These are phyloP conservation scores for Euura lappo DNA, from an alignment of 1,140 invertebrate genomes.

Conservation along the genomic window DNA sequence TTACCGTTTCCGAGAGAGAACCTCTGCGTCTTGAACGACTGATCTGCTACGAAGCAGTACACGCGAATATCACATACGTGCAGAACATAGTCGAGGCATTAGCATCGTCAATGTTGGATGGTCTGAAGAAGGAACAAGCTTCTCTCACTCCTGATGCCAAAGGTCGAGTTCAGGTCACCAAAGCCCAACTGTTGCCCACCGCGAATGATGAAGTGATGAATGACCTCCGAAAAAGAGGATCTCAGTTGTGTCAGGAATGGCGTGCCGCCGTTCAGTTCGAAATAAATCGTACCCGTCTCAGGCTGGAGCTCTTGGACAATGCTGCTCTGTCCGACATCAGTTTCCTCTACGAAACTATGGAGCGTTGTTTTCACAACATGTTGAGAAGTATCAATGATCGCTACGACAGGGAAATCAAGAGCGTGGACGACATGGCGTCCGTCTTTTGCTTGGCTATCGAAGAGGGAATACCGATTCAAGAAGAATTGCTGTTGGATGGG, in stretches of 20 bases:
- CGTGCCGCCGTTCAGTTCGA: constrained; percentile 61
- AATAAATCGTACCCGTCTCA: constrained; percentile 54
- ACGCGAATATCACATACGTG: constrained; percentile 22
- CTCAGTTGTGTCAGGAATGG: constrained; percentile 56
- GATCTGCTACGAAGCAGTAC: constrained; percentile 18
- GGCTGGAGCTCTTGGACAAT: constrained; percentile 53
- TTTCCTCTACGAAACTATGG: constrained; percentile 53
- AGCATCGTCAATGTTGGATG: background rate
- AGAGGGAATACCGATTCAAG: constrained; percentile 53
- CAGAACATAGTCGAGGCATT: constrained; percentile 23
- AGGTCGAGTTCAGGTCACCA: background rate
- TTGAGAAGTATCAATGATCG: constrained; percentile 17
- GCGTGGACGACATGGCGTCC: constrained; percentile 61
- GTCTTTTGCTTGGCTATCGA: constrained; percentile 65
- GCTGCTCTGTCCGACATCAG: constrained; percentile 55
- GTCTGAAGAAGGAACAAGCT: constrained; percentile 24
- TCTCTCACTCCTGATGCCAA: background rate
- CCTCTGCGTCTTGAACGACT: background rate
- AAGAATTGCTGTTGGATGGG: constrained; percentile 56
- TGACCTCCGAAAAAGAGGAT: background rate
- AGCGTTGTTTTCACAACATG: constrained; percentile 25
- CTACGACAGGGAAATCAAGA: constrained; percentile 63
- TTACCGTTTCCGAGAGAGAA: constrained; percentile 1
- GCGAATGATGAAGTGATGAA: background rate
- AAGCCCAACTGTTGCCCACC: background rate